phyloP scores from a whole-genome alignment of 2,888 invertebrate species.

The Yponomeuta sedellus region DNA sequence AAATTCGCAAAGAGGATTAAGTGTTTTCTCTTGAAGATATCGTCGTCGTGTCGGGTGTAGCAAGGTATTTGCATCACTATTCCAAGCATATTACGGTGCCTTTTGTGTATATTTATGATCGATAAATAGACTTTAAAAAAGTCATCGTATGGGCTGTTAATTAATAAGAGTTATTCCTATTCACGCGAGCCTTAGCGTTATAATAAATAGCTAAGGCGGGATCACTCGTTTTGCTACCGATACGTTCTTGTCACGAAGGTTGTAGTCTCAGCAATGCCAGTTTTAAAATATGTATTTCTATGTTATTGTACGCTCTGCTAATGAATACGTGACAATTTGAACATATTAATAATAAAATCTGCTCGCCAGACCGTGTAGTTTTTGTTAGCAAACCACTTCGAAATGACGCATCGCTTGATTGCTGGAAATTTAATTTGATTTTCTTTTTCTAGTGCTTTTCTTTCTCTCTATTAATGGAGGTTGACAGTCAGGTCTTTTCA shows the following conservation, averaged over 20 bases:
- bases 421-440: too few relatives aligned
- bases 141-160: constrained; percentile 36
- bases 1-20: constrained; percentile 16
- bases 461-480: too few relatives aligned
- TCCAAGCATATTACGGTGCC: constrained; percentile 23
- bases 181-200: constrained; percentile 37
- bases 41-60: constrained; percentile 26
- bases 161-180: constrained; percentile 46
- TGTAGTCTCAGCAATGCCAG: too few relatives aligned
- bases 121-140: constrained; percentile 30
- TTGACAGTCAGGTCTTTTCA: too few relatives aligned
- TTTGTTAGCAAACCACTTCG: too few relatives aligned
- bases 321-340: too few relatives aligned
- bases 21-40: constrained; percentile 26
- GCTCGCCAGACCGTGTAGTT: too few relatives aligned
- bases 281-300: too few relatives aligned
- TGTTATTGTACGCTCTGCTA: too few relatives aligned
- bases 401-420: too few relatives aligned
- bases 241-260: constrained; percentile 31
- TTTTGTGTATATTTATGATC: constrained; percentile 27
- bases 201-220: constrained; percentile 37
- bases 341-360: too few relatives aligned
- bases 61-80: constrained; percentile 24
- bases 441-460: too few relatives aligned
- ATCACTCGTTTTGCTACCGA: constrained; percentile 49